phyloP scores from a whole-genome alignment of 1,140 invertebrate genomes.

The Drosophila elegans region DNA sequence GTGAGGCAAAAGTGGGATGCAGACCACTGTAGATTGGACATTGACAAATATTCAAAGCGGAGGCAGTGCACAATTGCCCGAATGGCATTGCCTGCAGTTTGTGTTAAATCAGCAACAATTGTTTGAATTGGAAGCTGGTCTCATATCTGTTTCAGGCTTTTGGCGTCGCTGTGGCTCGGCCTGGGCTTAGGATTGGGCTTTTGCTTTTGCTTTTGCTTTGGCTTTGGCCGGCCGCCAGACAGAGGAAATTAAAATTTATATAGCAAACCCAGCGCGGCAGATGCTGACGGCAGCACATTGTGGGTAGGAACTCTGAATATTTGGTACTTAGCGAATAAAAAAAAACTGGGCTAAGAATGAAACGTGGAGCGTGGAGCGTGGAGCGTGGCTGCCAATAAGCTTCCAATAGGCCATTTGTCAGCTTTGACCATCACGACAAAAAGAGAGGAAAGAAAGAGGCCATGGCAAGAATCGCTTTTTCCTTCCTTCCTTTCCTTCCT shows the following conservation, averaged over 20 bases:
- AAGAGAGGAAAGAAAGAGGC: slow-evolving; percentile 4
- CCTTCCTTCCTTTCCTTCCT: slow-evolving; percentile 20
- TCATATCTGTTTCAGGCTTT: slow-evolving; percentile 48
- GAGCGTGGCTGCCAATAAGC: slow-evolving; percentile 74
- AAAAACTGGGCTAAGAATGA: slow-evolving; percentile 36
- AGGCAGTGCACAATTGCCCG: slow-evolving; percentile 23
- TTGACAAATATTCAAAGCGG: slow-evolving; percentile 55
- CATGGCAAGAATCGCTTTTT: slow-evolving; percentile 36
- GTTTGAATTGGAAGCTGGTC: slow-evolving; percentile 57
- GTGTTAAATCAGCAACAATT: slow-evolving; percentile 79
- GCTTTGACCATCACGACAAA: slow-evolving; percentile 47
- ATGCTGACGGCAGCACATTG: slow-evolving; percentile 41
- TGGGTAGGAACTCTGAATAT: slow-evolving; percentile 29
- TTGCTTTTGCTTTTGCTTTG: slow-evolving; percentile 57
- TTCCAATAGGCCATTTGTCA: slow-evolving; percentile 76
- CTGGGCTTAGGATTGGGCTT: slow-evolving; percentile 19
- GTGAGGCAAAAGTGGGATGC: background rate
- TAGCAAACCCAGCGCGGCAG: slow-evolving; percentile 56
- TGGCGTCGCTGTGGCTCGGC: slow-evolving; percentile 35
- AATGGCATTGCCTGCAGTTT: slow-evolving; percentile 72
- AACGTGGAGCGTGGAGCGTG: slow-evolving; percentile 65
- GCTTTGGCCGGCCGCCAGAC: slow-evolving; percentile 63
- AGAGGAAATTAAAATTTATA: slow-evolving; percentile 78
- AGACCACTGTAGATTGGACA: slow-evolving; percentile 39
- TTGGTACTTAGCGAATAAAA: slow-evolving; percentile 61